Percentiles rank a stretch among this genome's conserved stretches.
These are phyloP conservation scores for Aphelocoma californica DNA, from an alignment of 2,797 vertebrate genomes.

Conservation along the genomic window DNA sequence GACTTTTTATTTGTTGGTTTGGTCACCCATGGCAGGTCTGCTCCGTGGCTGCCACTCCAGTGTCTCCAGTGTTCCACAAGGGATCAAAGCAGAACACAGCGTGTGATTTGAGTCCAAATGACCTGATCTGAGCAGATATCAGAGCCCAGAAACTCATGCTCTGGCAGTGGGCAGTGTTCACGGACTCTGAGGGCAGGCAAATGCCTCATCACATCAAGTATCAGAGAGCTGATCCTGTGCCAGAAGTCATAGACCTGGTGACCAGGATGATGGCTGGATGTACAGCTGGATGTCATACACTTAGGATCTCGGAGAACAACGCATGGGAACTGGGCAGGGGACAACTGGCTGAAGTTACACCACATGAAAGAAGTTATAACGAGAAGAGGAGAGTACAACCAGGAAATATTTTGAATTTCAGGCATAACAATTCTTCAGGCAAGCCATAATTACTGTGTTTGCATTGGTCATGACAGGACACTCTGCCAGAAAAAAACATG, in stretches of 20 bases:
- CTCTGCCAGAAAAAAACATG: background rate
- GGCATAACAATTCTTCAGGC: background rate
- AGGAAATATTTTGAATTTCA: background rate
- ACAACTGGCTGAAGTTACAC: background rate
- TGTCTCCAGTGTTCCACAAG: background rate
- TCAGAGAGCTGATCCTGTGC: background rate
- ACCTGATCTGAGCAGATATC: background rate
- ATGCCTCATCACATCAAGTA: background rate
- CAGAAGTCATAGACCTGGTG: background rate
- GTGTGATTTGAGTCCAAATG: background rate
- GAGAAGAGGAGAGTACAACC: background rate
- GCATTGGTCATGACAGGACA: background rate
- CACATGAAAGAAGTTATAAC: background rate
- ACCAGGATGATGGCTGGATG: background rate
- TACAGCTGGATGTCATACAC: background rate
- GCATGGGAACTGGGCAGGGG: background rate
- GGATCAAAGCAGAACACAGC: background rate
- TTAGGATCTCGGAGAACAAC: background rate
- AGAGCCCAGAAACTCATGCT: background rate
- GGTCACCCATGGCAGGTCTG: background rate
- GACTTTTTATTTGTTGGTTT: background rate
- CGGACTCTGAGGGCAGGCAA: background rate
- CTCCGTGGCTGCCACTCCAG: background rate
- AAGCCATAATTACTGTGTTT: slow-evolving; percentile 25
- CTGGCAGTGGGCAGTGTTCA: background rate